Base-by-base conservation (phyloP, 2,797 vertebrate genomes). In the Enteromius radiatus region DNA sequence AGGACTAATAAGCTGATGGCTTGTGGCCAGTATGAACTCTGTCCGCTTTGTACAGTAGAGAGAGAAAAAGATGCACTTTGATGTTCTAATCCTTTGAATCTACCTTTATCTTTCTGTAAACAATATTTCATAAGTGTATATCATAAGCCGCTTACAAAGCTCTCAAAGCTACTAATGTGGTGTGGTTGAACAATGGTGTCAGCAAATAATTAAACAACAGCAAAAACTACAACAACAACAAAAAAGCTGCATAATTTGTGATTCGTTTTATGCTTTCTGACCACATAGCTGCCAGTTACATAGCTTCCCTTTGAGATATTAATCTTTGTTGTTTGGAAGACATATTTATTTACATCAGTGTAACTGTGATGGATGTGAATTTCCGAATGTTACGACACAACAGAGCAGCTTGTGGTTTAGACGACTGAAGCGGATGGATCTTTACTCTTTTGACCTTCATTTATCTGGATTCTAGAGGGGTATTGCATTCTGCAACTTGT, bases 401-500 rank as follows among this genome's bases (percentile, higher is more conserved):
- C 36, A 79, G 33, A 78, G 31, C 33, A 59, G 49, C 49, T 38
- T 43, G 11, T 61, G 67, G 69, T 64, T 81, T 63, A 26, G 41
- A 38, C 5, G 26, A 8, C 28, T 64, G 15, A 81, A 74, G 52
- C n/a, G 8, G 5, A 67, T 49, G 6, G 80, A 75, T 54, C 49
- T 82, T 64, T 64, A 75, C 23, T 78, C 56, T 54, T 65, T 68
- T 69, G 71, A 77, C 70, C 69, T 67, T 68, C 59, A 63, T 84
- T 86, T 83, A 54, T 84, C 59, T 81, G 76, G 41, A 80, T 88
- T 78, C 54, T 85, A 79, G 65, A 84, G 74, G 70, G 74, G 12
- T 79, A 21, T 36, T 80, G 14, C 70, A 56, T 82, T 73, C 76
- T 83, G 82, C 43, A 80, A 71, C 71, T 83, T 69, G 85, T 84